phyloP scores from a whole-genome alignment of 2,888 invertebrate species.

The Seladonia tumulorum region DNA sequence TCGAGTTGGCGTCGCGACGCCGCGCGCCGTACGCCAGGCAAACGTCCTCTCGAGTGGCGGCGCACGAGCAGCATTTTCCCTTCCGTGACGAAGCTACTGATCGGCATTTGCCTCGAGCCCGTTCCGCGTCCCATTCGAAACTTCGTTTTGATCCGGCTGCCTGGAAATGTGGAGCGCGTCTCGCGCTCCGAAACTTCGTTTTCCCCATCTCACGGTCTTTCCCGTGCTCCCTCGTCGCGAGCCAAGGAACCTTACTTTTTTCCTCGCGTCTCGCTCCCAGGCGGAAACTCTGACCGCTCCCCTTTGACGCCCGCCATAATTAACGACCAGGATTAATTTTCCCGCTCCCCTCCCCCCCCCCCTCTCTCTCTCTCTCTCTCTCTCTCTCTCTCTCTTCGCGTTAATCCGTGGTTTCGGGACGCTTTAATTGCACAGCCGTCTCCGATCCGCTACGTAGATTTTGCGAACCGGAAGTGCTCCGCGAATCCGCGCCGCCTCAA shows the following conservation, averaged over 20 bases:
- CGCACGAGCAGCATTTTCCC: slow-evolving; percentile 21
- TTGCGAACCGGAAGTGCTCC: slow-evolving; percentile 18
- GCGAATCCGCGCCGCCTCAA: background rate
- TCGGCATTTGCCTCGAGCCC: slow-evolving; percentile 28
- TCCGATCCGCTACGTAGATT: slow-evolving; percentile 12
- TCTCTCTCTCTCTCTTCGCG: background rate
- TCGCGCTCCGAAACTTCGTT: slow-evolving; percentile 4
- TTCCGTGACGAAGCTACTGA: slow-evolving; percentile 31
- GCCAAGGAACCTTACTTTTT: background rate
- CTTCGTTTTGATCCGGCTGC: slow-evolving; percentile 16
- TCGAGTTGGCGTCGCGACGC: slow-evolving; percentile 4
- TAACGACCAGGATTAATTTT: slow-evolving; percentile 27
- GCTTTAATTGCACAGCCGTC: slow-evolving; percentile 38
- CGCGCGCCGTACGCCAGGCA: background rate
- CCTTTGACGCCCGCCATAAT: slow-evolving; percentile 43
- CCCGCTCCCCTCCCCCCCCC: background rate
- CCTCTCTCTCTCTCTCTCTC: slow-evolving; percentile 12
- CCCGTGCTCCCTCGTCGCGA: background rate
- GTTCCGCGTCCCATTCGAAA: slow-evolving; percentile 8
- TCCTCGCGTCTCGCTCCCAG: background rate
- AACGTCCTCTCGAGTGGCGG: slow-evolving; percentile 43
- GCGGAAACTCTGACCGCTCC: background rate
- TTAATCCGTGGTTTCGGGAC: slow-evolving; percentile 40
- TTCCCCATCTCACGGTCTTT: background rate
- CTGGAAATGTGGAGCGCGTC: slow-evolving; percentile 11